phyloP scores from a whole-genome alignment of 2,888 invertebrate genomes.

The Abrostola triplasia region DNA sequence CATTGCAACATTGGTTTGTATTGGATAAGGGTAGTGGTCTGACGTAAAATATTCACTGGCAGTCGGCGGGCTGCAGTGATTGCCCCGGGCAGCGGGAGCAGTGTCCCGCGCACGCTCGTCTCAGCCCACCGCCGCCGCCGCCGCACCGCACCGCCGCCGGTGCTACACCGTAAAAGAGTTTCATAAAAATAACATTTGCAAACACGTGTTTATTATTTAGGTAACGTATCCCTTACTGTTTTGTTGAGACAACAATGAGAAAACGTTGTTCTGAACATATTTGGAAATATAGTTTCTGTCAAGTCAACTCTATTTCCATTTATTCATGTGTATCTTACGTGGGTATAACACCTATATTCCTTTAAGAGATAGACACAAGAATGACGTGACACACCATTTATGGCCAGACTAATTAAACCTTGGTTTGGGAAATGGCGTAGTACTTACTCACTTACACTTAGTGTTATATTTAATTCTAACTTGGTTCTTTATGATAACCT shows the following conservation, averaged over 20 bases:
- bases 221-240: constrained; percentile 29
- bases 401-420: no score
- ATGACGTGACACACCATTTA: no score
- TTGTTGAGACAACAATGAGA: constrained; percentile 25
- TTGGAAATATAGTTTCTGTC: constrained; percentile 14
- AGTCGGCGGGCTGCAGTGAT: constrained; percentile 45
- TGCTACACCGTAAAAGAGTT: constrained; percentile 26
- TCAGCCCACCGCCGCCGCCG: constrained; percentile 2
- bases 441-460: no score
- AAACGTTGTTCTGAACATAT: constrained; percentile 25
- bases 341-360: no score
- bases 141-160: neutral
- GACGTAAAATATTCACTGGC: constrained; percentile 48
- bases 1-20: constrained; percentile 35
- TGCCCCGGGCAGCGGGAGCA: constrained; percentile 33
- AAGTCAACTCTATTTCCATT: no score
- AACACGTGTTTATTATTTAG: constrained; percentile 42
- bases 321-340: no score
- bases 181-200: constrained; percentile 44
- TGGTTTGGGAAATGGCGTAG: no score
- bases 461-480: no score
- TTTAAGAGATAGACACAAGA: no score
- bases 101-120: constrained; percentile 32
- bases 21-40: constrained; percentile 36
- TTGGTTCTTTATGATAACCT: no score